Evolutionary conservation across 2,113 vertebrate species (phyloP), one percentile per base, ranked within the genome.

Genomic region (Patagioenas fasciata): DNA sequence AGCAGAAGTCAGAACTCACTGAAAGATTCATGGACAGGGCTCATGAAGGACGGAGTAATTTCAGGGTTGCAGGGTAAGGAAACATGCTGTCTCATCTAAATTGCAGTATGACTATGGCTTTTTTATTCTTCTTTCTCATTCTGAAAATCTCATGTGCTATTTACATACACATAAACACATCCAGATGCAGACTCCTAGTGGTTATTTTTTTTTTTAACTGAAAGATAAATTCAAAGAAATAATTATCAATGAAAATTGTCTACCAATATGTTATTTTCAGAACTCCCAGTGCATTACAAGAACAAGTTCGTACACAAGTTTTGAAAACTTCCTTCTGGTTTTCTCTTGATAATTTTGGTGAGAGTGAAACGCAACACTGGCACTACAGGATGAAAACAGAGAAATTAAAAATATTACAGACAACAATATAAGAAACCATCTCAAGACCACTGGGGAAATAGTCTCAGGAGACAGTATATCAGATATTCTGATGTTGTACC

Each of bases 181-280:
- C 23, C 7, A 56, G 4, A 29, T 3, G 28, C 2, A 34, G 8
- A 58, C 4, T 73, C 25, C 56, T 56, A 4, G 1, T 5, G 16
- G 34, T n/a, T 15, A n/a, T 66, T n/a, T 7, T 19, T 21, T 72
- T 58, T 47, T 81, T 77, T 14, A 62, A 42, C 20, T 42, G 26
- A 78, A 81, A 73, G 13, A 60, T 36, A 65, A 77, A 71, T 71
- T 54, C 6, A 40, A 31, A 69, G 5, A 62, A 66, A 48, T 13
- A 57, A 47, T 74, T 50, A 51, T 40, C 18, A 42, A 23, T 60
- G 5, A 47, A 80, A 67, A 62, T 62, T 4, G 4, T 38, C 53
- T 38, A 57, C 40, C 28, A 31, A 18, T 24, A 51, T 26, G 19
- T 25, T n/a, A 74, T 89, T 74, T 93, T 81, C 47, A 88, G 47